Percentiles rank a stretch among this genome's conserved stretches.
Evolutionary conservation across 2,113 vertebrate species (phyloP).

Genomic region (Cyphomyrus plagiostoma): DNA sequence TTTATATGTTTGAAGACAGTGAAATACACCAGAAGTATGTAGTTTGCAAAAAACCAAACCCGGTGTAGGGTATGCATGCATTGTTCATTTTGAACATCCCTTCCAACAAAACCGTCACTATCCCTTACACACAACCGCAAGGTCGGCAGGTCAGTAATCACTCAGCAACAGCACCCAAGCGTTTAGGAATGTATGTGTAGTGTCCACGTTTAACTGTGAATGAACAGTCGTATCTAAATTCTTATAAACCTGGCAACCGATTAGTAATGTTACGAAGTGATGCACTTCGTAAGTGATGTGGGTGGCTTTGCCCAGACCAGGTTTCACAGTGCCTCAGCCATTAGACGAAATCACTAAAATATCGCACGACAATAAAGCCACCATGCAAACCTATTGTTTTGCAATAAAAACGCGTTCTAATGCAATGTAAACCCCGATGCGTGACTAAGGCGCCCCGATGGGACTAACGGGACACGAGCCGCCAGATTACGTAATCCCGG

Average conservation of each 20-base stretch:
- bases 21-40: neutral
- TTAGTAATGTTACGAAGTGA: neutral
- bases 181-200: neutral
- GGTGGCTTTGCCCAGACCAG: neutral
- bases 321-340: neutral
- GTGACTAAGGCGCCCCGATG: neutral
- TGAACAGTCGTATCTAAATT: neutral
- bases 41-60: neutral
- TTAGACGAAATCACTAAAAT: neutral
- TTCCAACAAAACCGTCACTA: neutral
- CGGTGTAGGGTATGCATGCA: neutral
- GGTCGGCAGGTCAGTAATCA: neutral
- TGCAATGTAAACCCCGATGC: neutral
- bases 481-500: neutral
- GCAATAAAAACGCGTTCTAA: neutral
- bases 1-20: neutral
- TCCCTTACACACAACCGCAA: neutral
- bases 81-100: neutral
- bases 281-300: neutral
- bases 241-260: neutral
- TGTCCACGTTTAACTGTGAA: neutral
- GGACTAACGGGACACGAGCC: neutral
- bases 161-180: neutral
- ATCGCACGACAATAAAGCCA: neutral
- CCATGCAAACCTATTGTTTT: neutral